Evolutionary conservation across 1,140 invertebrate genomes (phyloP).

Genomic region (Procambarus virginalis): DNA sequence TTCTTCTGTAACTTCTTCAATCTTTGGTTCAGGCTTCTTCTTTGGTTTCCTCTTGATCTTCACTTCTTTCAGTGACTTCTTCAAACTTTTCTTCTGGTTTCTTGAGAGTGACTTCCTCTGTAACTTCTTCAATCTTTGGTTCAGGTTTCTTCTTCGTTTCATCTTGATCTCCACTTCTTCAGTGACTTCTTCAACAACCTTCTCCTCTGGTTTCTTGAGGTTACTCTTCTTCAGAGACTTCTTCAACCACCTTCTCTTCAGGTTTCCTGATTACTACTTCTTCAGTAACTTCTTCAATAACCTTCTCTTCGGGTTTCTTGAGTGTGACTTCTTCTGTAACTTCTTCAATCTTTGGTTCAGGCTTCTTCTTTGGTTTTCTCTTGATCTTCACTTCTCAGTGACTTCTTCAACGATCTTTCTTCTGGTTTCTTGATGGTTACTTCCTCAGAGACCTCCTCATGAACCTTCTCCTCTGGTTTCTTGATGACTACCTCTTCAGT

Average conservation of each 20-base stretch:
- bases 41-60: constrained; percentile 6
- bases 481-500: constrained; percentile 72
- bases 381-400: constrained; percentile 25
- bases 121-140: constrained; percentile 57
- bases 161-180: constrained; percentile 40
- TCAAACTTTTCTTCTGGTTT: constrained; percentile 73
- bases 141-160: neutral
- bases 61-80: constrained; percentile 54
- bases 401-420: constrained; percentile 53
- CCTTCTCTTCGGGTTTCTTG: constrained; percentile 20
- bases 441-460: constrained; percentile 75
- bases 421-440: constrained; percentile 64
- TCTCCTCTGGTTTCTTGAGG: constrained; percentile 36
- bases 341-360: constrained; percentile 24
- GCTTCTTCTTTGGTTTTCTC: constrained; percentile 32
- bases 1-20: constrained; percentile 62
- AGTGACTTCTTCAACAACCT: constrained; percentile 34
- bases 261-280: constrained; percentile 4
- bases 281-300: constrained; percentile 24
- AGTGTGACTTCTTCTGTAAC: constrained; percentile 36
- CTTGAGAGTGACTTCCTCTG: constrained; percentile 41
- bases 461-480: constrained; percentile 71
- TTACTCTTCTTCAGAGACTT: constrained; percentile 71
- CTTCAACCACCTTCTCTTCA: constrained; percentile 46
- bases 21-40: constrained; percentile 40